phyloP scores from a whole-genome alignment of 2,797 vertebrate genomes.

The Furcifer pardalis region DNA sequence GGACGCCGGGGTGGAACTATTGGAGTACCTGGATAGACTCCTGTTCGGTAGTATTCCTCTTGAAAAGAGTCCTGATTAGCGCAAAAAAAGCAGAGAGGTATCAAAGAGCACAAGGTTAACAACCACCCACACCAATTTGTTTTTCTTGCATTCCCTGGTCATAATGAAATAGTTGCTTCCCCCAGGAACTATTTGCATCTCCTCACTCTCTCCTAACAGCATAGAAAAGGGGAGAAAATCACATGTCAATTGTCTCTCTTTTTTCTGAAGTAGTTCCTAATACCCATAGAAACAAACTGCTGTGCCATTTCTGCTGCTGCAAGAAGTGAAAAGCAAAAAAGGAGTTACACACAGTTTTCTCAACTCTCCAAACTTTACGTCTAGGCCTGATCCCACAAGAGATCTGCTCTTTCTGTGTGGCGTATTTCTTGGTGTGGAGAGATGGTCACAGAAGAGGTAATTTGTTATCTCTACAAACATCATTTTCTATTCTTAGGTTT shows the following conservation, averaged over 20 bases:
- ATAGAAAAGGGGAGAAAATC: not conserved
- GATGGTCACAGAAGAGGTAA: not conserved
- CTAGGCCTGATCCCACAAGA: not conserved
- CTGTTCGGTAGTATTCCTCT: slow-evolving; percentile 85
- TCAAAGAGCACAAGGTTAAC: not conserved
- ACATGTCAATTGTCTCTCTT: not conserved
- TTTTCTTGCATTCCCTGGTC: too few species aligned
- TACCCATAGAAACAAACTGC: not conserved
- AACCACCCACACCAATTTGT: not conserved
- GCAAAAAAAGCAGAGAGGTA: slow-evolving; percentile 26
- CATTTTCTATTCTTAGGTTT: not conserved
- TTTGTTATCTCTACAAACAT: too few species aligned
- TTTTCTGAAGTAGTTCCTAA: not conserved
- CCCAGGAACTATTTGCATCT: not conserved
- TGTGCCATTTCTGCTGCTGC: not conserved
- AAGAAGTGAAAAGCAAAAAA: not conserved
- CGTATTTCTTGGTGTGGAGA: not conserved
- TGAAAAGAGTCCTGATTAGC: slow-evolving; percentile 88
- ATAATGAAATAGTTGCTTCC: not conserved
- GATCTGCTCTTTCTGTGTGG: too few species aligned
- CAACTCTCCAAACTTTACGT: not conserved
- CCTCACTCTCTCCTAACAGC: not conserved
- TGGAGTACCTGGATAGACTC: slow-evolving; percentile 81
- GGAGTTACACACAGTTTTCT: not conserved
- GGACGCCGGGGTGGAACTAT: slow-evolving; percentile 75